Evolutionary conservation across 2,888 invertebrate species (phyloP).

Genomic region (Pristionchus arcanus): DNA sequence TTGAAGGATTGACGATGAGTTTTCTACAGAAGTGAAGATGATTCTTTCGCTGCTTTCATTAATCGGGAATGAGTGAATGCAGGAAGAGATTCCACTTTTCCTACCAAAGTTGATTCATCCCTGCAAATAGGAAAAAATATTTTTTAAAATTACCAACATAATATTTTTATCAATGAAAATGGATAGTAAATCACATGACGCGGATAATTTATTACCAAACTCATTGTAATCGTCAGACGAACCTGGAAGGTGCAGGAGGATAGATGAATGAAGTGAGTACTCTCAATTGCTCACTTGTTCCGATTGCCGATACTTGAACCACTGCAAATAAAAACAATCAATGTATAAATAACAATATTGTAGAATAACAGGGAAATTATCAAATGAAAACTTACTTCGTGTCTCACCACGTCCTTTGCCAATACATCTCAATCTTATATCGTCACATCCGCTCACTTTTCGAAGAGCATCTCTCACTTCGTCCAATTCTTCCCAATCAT

Average conservation of each 20-base stretch:
- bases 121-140: neutral
- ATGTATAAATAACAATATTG: neutral
- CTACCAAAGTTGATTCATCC: neutral
- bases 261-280: neutral
- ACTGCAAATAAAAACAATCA: neutral
- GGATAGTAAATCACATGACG: too few species aligned
- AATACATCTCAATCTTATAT: neutral
- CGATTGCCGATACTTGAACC: neutral
- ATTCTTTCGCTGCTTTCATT: neutral
- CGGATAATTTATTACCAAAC: neutral
- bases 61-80: neutral
- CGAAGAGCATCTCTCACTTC: neutral
- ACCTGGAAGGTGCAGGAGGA: neutral
- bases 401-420: neutral
- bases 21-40: neutral
- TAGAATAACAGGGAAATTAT: neutral
- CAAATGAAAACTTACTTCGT: neutral
- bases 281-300: slow-evolving; percentile 7
- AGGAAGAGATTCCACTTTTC: neutral
- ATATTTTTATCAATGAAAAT: neutral
- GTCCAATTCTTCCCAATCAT: neutral
- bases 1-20: neutral
- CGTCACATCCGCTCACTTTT: neutral
- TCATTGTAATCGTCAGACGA: neutral
- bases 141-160: neutral